A percentile compares a stretch with the other conserved stretches of the same genome.
Evolutionary conservation across 2,113 vertebrate genomes (phyloP).

Genomic region (Smithornis capensis): DNA sequence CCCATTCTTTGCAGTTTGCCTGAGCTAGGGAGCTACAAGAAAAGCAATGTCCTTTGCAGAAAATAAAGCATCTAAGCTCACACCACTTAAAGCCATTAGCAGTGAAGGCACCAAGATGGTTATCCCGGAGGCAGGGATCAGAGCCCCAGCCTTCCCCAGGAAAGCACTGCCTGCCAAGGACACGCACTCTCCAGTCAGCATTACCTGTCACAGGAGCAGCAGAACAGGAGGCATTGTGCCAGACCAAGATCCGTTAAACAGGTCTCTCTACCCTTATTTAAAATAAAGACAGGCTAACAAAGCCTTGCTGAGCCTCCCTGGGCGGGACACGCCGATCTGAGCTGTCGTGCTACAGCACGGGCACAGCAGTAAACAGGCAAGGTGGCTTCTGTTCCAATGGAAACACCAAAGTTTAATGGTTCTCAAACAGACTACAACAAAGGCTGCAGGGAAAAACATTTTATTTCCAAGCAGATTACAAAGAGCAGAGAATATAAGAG

Average conservation of each 20-base stretch:
- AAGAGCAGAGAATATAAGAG: slow-evolving; percentile 71
- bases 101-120: not conserved
- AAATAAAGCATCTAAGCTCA: not conserved
- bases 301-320: not conserved
- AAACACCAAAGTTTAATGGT: slow-evolving; percentile 23
- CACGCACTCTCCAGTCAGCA: fast-evolving
- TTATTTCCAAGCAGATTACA: slow-evolving; percentile 73
- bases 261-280: not conserved
- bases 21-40: not conserved
- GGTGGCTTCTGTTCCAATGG: not conserved
- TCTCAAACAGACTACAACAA: slow-evolving; percentile 65
- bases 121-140: fast-evolving
- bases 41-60: not conserved
- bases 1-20: not conserved
- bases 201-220: not conserved
- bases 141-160: not conserved
- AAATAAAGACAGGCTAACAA: not conserved
- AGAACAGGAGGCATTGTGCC: not conserved
- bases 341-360: fast-evolving
- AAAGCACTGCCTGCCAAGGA: fast-evolving
- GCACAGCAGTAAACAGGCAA: not conserved
- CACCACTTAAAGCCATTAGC: not conserved
- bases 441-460: slow-evolving; percentile 70
- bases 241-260: not conserved
- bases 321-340: not conserved